Percentiles rank a stretch among this genome's conserved stretches.
Conservation (phyloP, 2,797 vertebrate species). For the Acanthurus leucopareius region DNA sequence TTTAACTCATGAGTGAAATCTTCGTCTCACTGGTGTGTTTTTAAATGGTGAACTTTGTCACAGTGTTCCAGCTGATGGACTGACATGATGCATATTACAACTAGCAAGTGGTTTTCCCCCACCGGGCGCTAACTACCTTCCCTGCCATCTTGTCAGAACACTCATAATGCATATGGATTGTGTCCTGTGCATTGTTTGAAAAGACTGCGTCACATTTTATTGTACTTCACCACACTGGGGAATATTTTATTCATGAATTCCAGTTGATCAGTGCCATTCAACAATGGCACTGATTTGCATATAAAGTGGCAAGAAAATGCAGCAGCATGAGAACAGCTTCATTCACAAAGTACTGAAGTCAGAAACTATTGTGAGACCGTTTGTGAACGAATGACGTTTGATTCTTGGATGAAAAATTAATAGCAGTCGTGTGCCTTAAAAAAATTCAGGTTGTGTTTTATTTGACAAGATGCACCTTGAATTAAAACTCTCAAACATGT, state of each 20-base stretch:
- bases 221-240: conserved; percentile 17
- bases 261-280: conserved; percentile 69
- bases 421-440: not conserved
- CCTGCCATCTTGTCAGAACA: conserved; percentile 59
- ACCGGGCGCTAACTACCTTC: conserved; percentile 52
- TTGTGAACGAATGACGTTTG: conserved; percentile 52
- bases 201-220: conserved; percentile 45
- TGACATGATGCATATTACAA: conserved; percentile 32
- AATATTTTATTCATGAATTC: conserved; percentile 78
- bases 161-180: conserved; percentile 35
- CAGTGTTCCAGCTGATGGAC: conserved; percentile 45
- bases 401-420: conserved; percentile 34
- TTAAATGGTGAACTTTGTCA: conserved; percentile 30
- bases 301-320: conserved; percentile 75
- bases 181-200: conserved; percentile 52
- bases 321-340: conserved; percentile 56
- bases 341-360: conserved; percentile 64
- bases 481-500: not conserved
- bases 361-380: conserved; percentile 51
- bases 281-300: conserved; percentile 77
- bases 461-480: conserved; percentile 20
- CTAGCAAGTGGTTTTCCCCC: conserved; percentile 39
- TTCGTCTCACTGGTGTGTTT: conserved; percentile 14
- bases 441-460: conserved; percentile 19
- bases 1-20: conserved; percentile 29